Evolutionary conservation across 2,888 invertebrate species (phyloP).

Genomic region (Brenthis daphne): DNA sequence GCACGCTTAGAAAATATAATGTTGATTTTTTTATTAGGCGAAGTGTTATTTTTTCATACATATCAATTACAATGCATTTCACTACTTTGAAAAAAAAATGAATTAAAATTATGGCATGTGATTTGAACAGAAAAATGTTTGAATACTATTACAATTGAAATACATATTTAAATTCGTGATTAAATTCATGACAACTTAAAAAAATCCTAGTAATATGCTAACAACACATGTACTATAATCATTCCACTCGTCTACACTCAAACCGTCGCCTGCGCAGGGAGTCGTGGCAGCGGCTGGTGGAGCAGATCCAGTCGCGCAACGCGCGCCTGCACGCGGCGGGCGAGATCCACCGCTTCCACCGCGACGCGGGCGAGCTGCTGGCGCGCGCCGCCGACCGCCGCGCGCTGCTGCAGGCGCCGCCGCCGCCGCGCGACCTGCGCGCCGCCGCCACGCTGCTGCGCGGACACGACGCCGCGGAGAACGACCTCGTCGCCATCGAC

Average conservation of each 20-base stretch:
- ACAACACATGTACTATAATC: neutral
- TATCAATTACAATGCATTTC: too few species aligned
- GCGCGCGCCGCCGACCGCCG: slow-evolving; percentile 94
- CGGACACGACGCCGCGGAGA: slow-evolving; percentile 96
- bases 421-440: slow-evolving; percentile 88
- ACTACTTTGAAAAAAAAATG: too few species aligned
- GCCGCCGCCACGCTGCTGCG: slow-evolving; percentile 91
- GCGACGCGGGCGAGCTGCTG: slow-evolving; percentile 95
- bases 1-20: too few species aligned
- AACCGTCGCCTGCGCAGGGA: slow-evolving; percentile 68
- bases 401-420: slow-evolving; percentile 90
- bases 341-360: slow-evolving; percentile 98
- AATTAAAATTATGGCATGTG: too few species aligned
- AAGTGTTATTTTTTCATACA: too few species aligned
- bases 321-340: slow-evolving; percentile 95
- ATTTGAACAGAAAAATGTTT: too few species aligned
- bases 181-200: too few species aligned
- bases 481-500: slow-evolving; percentile 92
- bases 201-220: too few species aligned
- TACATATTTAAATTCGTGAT: too few species aligned
- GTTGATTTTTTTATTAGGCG: too few species aligned
- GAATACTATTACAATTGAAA: too few species aligned
- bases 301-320: slow-evolving; percentile 92
- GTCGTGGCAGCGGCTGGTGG: slow-evolving; percentile 93
- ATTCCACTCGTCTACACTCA: neutral